Evolutionary conservation across 2,888 invertebrate species (phyloP), one percentile per base, ranked within the genome.

Genomic region (Microplitis deprimator): DNA sequence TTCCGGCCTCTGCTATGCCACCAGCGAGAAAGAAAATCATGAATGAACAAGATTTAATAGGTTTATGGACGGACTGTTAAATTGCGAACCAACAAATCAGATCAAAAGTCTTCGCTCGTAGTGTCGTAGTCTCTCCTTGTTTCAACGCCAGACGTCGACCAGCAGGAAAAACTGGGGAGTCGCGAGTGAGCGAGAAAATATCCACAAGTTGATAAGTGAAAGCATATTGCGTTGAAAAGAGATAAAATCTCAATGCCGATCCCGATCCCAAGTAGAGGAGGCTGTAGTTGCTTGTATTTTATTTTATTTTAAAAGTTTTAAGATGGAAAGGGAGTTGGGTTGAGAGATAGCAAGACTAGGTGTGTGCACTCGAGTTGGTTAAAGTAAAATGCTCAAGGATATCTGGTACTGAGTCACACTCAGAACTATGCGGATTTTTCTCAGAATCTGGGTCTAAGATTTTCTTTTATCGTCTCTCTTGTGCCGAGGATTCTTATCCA

Each of bases 391-490:
- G 84, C 83, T 86, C 86, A 87, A 87, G 87, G 87, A 87, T 85
- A 87, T 85, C 87, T 79, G 82, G 86, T 86, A 86, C 83, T 87
- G 87, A 87, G 82, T 87, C 87, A 87, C 82, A 82, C 79, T 75
- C 78, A 68, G 76, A 83, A 84, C 81, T 84, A 86, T 85, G 86
- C 83, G 82, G 82, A 84, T 84, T 86, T 87, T 85, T 85, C 85
- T 75, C 82, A 79, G 82, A 85, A 85, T 84, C 84, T 83, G 83
- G 84, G 83, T 82, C 81, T 79, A 75, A 73, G 77, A 78, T 82
- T 82, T 81, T 80, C 79, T 73, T 82, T 81, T 76, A 79, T 74
- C 67, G 10, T 50, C 50, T 75, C 73, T 67, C 64, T 74, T 75
- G 61, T 69, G 64, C 50, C 79, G 76, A n/a, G 6, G 17, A 16